Conservation (phyloP, 2,113 vertebrate species). For the Drymodes brunneopygia region DNA sequence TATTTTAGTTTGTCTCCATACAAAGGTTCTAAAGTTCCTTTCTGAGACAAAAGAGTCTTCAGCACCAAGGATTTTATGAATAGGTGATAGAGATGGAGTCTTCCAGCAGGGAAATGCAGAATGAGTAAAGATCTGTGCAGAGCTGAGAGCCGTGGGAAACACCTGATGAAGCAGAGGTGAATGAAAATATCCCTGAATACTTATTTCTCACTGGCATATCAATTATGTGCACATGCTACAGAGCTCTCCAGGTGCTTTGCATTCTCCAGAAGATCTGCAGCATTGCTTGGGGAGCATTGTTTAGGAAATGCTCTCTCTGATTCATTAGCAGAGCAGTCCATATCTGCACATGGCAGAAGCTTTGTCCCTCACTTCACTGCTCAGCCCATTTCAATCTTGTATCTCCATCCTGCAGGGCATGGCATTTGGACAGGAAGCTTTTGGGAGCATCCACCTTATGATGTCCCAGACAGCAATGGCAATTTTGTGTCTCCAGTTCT, state of each 20-base stretch:
- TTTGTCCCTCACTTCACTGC: background rate
- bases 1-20: background rate
- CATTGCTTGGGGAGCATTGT: background rate
- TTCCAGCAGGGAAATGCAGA: rapidly evolving
- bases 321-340: background rate
- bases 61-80: background rate
- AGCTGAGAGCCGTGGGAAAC: background rate
- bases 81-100: background rate
- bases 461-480: slow-evolving; percentile 75
- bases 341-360: background rate
- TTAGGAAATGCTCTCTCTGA: background rate
- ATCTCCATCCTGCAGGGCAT: slow-evolving; percentile 76
- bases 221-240: background rate
- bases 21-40: background rate
- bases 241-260: background rate
- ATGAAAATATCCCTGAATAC: background rate
- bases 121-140: background rate
- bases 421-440: slow-evolving; percentile 79
- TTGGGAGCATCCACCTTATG: slow-evolving; percentile 75
- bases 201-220: background rate
- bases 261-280: background rate
- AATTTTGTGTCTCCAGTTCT: slow-evolving; percentile 68
- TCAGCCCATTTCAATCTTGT: background rate
- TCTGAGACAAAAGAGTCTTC: background rate
- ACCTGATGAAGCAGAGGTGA: background rate